phyloP scores from a whole-genome alignment of 2,888 invertebrate genomes.

The Brachyptera risi region DNA sequence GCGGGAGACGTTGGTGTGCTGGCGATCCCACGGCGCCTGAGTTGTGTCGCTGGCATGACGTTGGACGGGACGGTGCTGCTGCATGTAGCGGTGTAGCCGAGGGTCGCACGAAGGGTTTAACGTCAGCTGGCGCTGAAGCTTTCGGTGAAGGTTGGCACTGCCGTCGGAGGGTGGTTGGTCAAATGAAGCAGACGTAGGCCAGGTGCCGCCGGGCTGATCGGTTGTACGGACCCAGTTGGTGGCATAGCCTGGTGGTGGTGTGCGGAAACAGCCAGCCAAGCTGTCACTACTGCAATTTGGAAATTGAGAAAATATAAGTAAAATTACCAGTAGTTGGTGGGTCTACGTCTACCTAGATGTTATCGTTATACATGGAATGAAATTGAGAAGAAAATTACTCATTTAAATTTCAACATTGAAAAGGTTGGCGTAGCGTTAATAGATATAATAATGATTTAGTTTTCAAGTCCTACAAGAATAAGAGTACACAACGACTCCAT shows the following conservation, averaged over 20 bases:
- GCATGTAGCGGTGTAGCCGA: not conserved
- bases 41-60: conserved; percentile 25
- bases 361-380: too few relatives aligned
- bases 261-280: conserved; percentile 20
- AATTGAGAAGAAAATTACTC: too few relatives aligned
- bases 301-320: too few relatives aligned
- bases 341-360: too few relatives aligned
- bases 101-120: conserved; percentile 79
- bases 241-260: not conserved
- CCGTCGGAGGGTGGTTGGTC: conserved; percentile 16
- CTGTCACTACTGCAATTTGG: conserved; percentile 5
- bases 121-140: conserved; percentile 74
- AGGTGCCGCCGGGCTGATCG: conserved; percentile 38
- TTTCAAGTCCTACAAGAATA: too few relatives aligned
- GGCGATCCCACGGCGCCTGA: conserved; percentile 39
- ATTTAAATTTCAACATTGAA: too few relatives aligned
- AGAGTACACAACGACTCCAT: too few relatives aligned
- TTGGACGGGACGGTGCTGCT: conserved; percentile 29
- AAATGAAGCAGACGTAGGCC: conserved; percentile 36
- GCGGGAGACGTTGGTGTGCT: conserved; percentile 55
- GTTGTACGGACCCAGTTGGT: conserved; percentile 13
- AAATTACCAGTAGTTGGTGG: too few relatives aligned
- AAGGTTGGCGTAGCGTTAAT: too few relatives aligned
- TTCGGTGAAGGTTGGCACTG: conserved; percentile 73
- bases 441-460: too few relatives aligned